Percentiles rank a stretch among this genome's conserved stretches.
These are phyloP conservation scores for Pluvianellus socialis DNA, from an alignment of 2,113 vertebrate species.

Conservation along the genomic window DNA sequence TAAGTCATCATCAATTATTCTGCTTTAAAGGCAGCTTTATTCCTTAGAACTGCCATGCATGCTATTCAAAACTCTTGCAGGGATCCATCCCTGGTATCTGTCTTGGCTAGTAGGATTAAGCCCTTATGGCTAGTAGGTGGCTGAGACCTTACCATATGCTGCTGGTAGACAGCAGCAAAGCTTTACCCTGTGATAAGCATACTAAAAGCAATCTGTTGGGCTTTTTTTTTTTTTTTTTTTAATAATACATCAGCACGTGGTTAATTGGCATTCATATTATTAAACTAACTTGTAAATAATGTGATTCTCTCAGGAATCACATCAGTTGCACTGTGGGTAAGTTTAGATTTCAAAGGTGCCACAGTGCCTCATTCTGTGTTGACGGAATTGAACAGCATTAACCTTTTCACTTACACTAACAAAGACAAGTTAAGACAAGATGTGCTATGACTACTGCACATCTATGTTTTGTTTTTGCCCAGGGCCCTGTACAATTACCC, in stretches of 20 bases:
- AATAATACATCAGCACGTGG: background rate
- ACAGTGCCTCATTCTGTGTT: constrained; percentile 62
- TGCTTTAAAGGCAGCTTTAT: constrained; percentile 25
- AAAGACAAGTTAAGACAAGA: constrained; percentile 81
- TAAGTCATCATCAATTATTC: constrained; percentile 46
- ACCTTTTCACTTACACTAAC: constrained; percentile 82
- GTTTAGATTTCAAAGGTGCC: constrained; percentile 74
- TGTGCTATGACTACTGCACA: constrained; percentile 67
- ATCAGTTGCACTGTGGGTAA: constrained; percentile 56
- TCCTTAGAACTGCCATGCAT: background rate
- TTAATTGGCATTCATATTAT: constrained; percentile 53
- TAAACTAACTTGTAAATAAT: constrained; percentile 54
- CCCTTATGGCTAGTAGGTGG: constrained; percentile 62
- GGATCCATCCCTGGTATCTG: constrained; percentile 30
- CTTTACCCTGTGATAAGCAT: constrained; percentile 62
- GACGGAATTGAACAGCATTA: constrained; percentile 75
- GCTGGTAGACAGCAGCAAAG: constrained; percentile 66
- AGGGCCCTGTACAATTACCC: constrained; percentile 74
- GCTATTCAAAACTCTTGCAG: constrained; percentile 41
- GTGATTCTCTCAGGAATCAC: constrained; percentile 55
- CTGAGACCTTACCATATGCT: constrained; percentile 67
- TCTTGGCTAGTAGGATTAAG: constrained; percentile 61
- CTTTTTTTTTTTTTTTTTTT: background rate
- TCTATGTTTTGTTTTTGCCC: constrained; percentile 73
- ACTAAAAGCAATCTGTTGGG: constrained; percentile 64